phyloP scores from a whole-genome alignment of 2,113 vertebrate species.

The Pseudolaguvia tuberculata region DNA sequence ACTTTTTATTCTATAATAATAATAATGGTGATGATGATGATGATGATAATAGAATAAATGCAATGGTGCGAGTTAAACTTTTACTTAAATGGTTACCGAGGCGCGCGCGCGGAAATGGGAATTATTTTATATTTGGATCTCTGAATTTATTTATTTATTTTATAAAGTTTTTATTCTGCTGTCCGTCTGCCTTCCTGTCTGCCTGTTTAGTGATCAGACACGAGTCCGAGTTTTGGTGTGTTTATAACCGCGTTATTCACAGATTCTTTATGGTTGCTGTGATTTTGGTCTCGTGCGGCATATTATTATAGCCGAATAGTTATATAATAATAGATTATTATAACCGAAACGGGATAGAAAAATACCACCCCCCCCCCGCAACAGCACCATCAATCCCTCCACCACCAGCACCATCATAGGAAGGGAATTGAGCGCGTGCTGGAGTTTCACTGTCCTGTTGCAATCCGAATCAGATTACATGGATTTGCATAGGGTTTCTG shows the following conservation, averaged over 20 bases:
- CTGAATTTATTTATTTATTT: neutral
- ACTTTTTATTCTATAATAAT: neutral
- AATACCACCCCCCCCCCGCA: no score
- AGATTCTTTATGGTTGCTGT: neutral
- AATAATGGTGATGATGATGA: no score
- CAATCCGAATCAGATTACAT: neutral
- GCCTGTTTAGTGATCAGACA: neutral
- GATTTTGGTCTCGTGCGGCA: neutral
- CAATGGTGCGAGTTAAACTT: no score
- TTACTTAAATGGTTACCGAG: no score
- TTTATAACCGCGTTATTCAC: neutral
- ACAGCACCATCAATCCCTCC: no score
- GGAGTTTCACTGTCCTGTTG: neutral
- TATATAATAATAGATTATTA: neutral
- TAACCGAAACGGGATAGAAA: neutral
- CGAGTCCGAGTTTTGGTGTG: neutral
- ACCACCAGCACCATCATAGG: no score
- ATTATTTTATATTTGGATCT: no score
- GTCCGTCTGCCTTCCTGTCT: no score
- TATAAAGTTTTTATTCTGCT: no score
- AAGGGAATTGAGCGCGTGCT: conserved; percentile 8
- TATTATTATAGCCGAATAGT: no score
- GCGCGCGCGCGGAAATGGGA: neutral
- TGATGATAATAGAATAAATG: no score
- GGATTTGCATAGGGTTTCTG: neutral